Conservation (phyloP, 2,888 invertebrate genomes). For the Drosophila koepferae region DNA sequence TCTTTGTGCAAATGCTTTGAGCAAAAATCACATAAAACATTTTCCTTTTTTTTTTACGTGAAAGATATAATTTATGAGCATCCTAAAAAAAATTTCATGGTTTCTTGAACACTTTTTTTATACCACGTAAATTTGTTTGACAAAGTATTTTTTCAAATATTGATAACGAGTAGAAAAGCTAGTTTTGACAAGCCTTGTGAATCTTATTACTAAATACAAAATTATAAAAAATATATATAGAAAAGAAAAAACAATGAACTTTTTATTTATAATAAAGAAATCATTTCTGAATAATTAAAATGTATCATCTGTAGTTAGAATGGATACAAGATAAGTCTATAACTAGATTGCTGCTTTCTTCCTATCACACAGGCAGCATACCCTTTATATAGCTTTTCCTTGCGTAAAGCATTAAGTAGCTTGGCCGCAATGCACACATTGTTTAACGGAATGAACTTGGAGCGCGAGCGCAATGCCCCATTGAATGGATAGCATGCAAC, state of each 20-base stretch:
- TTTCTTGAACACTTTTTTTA: not conserved
- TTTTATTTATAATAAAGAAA: not conserved
- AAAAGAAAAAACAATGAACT: too few species aligned
- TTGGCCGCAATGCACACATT: conserved; percentile 2
- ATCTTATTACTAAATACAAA: too few species aligned
- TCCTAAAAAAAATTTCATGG: not conserved
- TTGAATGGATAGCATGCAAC: conserved; percentile 33
- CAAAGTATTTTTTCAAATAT: not conserved
- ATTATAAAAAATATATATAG: too few species aligned
- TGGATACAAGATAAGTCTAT: not conserved
- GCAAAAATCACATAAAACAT: not conserved
- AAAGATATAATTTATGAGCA: not conserved
- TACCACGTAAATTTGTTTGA: not conserved
- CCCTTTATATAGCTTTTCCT: too few species aligned
- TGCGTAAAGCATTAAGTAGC: not conserved
- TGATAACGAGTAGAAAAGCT: not conserved
- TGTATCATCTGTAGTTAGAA: not conserved
- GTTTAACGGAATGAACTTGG: conserved; percentile 32
- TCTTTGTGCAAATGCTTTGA: not conserved
- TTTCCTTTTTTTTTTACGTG: not conserved
- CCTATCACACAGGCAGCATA: not conserved
- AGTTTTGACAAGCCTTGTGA: too few species aligned
- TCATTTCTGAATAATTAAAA: not conserved
- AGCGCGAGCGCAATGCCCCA: conserved; percentile 37
- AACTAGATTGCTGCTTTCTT: not conserved